Evolutionary conservation across 92 coral and sea anemone species (phyloP), one percentile per base, ranked within the genome.

Genomic region (Zoanthus gigantus): DNA sequence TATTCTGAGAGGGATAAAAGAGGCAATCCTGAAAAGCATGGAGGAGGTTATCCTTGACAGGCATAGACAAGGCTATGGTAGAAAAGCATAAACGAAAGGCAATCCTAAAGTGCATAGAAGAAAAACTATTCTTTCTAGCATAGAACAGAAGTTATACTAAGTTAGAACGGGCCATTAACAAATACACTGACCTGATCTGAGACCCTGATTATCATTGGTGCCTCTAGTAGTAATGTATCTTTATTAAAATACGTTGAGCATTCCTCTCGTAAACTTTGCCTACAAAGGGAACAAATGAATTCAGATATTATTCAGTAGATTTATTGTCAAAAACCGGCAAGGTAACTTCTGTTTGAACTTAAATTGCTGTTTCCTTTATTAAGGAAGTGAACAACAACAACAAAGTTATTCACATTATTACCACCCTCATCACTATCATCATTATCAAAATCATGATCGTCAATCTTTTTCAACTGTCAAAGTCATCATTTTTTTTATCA

Each of bases 161-260:
- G 2, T 34, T 34, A 34, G 1, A 34, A 50, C 1, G 54, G 12
- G 9, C 54, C 54, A 50, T 50, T 6, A 50, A 63, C 69, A 63
- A 63, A 17, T 16, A 28, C 28, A 29, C 74, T 13, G 10, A 97
- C 99, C 97, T 97, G 99, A 79, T 97, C 98, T 5, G 97, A 97
- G 17, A 97, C 98, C 85, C 95, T 82, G 84, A 97, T 95, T 5
- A 92, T 90, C 96, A 97, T 92, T 3, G 98, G 99, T 10, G 98
- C 99, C 86, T 97, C 96, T 5, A 97, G 90, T 37, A 97, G 57
- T 16, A 96, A 91, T 11, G 94, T 97, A 18, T 94, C 98, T 37
- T 18, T 58, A 79, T 97, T 88, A 67, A 95, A 97, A 72, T 89
- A 93, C n/a, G 93, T 88, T 5, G 90, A 94, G 76, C 99, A 97